A percentile compares a stretch with the other conserved stretches of the same genome.
Evolutionary conservation across 2,888 invertebrate species (phyloP).

Genomic region (Plagodis dolabraria): DNA sequence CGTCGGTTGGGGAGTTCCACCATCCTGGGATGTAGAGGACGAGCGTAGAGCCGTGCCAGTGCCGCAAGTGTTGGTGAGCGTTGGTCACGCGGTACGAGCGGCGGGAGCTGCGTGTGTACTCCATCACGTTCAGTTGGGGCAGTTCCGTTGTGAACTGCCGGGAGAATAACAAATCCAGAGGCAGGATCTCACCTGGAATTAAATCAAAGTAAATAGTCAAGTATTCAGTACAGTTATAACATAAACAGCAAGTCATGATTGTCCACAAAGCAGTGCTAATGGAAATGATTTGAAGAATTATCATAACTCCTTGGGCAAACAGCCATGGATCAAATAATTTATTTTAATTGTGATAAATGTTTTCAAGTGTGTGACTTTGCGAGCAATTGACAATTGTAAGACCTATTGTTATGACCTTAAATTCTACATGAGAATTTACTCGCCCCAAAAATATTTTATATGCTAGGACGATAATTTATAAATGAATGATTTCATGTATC

Average conservation of each 20-base stretch:
- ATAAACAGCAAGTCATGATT: too few relatives aligned
- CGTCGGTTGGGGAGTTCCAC: conserved; percentile 72
- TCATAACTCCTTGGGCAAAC: too few relatives aligned
- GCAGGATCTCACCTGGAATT: conserved; percentile 68
- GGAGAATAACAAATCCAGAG: conserved; percentile 60
- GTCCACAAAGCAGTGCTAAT: too few relatives aligned
- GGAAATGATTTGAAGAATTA: too few relatives aligned
- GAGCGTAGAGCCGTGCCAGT: conserved; percentile 35
- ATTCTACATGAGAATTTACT: too few relatives aligned
- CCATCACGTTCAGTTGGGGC: conserved; percentile 56
- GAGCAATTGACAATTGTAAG: too few relatives aligned
- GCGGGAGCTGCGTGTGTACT: conserved; percentile 39
- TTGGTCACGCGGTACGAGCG: conserved; percentile 22
- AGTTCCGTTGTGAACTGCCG: conserved; percentile 47
- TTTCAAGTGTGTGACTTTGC: conserved; percentile 1
- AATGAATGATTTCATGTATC: too few relatives aligned
- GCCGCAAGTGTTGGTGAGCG: conserved; percentile 46
- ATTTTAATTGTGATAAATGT: conserved; percentile 4
- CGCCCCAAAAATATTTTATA: too few relatives aligned
- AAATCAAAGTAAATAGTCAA: background rate
- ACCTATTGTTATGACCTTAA: too few relatives aligned
- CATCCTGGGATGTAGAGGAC: conserved; percentile 74
- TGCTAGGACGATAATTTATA: too few relatives aligned
- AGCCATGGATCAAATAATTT: too few relatives aligned
- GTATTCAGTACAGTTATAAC: too few relatives aligned